These are phyloP conservation scores for Rynchops niger DNA, from an alignment of 2,113 vertebrate species.

Conservation along the genomic window DNA sequence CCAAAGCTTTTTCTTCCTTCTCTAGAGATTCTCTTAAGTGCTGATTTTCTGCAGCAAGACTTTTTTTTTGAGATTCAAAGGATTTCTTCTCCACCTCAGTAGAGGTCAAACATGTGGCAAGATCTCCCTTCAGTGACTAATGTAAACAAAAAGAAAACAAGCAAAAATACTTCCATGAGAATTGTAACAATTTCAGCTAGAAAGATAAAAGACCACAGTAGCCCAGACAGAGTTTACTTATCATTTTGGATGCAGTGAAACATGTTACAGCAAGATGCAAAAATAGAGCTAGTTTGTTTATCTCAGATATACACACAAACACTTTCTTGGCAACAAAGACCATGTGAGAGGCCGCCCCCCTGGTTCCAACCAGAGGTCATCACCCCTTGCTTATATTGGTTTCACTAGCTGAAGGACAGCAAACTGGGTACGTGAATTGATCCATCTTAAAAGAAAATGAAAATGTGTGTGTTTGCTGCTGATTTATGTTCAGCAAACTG, in stretches of 20 bases:
- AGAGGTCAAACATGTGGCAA: conserved; percentile 75
- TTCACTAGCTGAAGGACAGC: not conserved
- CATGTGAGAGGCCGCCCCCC: not conserved
- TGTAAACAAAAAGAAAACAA: not conserved
- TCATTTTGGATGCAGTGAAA: not conserved
- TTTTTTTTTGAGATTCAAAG: conserved; percentile 77
- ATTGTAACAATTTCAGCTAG: conserved; percentile 61
- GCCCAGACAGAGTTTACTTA: not conserved
- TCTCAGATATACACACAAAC: not conserved
- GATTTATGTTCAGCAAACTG: not conserved
- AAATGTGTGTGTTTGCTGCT: not conserved
- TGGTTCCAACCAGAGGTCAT: not conserved
- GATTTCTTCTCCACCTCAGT: conserved; percentile 74
- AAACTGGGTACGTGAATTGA: not conserved
- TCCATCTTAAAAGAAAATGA: not conserved
- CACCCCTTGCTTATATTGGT: not conserved
- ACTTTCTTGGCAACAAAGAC: conserved; percentile 21
- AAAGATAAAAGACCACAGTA: not conserved
- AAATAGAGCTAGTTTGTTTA: conserved; percentile 34
- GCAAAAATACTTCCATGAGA: not conserved
- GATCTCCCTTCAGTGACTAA: conserved; percentile 80
- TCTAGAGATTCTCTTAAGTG: conserved; percentile 83
- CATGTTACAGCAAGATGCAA: not conserved
- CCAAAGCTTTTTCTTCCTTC: conserved; percentile 83
- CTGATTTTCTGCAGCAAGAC: conserved; percentile 82